phyloP scores from a whole-genome alignment of 2,797 vertebrate genomes.

The Delichon dasypus region DNA sequence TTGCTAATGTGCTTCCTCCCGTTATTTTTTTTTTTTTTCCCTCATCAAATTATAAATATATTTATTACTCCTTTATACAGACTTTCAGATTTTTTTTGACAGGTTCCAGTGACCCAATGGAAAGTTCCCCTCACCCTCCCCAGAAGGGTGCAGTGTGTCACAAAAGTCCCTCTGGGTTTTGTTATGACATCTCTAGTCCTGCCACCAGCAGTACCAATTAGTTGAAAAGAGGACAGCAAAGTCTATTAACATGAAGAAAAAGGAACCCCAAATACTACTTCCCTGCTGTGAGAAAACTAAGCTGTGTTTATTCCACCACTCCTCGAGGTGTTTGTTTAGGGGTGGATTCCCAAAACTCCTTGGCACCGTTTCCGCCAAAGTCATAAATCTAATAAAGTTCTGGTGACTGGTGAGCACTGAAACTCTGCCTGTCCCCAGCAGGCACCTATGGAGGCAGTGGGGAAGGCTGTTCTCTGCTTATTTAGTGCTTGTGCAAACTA shows the following conservation, averaged over 20 bases:
- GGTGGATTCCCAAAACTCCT: not conserved
- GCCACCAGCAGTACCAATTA: not conserved
- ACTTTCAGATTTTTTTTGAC: not conserved
- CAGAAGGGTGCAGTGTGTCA: not conserved
- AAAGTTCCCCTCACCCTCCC: not conserved
- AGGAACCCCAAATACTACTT: not conserved
- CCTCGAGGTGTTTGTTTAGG: not conserved
- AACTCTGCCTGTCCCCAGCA: not conserved
- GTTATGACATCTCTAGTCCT: not conserved
- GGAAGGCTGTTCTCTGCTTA: not conserved
- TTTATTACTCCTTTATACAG: not conserved
- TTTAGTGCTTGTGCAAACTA: not conserved
- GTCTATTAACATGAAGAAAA: not conserved
- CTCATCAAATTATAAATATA: not conserved
- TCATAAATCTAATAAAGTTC: not conserved
- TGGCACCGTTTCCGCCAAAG: fast-evolving
- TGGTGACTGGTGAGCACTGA: not conserved
- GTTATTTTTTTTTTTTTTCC: not conserved
- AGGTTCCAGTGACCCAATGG: not conserved
- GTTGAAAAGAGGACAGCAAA: not conserved
- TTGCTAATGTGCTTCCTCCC: not conserved
- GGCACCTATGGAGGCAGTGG: fast-evolving
- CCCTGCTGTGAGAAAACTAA: not conserved
- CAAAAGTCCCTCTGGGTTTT: not conserved
- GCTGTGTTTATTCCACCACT: not conserved